These are phyloP conservation scores for Urocolius indicus DNA, from an alignment of 2,113 vertebrate genomes.

Conservation along the genomic window DNA sequence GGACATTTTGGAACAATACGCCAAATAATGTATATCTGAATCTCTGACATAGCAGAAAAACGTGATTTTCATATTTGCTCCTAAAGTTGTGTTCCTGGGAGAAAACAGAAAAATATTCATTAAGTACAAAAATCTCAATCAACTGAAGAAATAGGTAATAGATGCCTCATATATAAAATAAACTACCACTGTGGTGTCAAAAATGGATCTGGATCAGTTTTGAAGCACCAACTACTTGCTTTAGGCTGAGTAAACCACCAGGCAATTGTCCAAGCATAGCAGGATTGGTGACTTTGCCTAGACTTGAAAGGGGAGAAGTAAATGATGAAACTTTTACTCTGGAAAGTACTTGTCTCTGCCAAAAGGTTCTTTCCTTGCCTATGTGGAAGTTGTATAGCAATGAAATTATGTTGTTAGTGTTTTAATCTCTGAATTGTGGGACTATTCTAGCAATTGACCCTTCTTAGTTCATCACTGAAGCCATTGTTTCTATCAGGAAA, in stretches of 20 bases:
- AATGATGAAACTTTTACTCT: slow-evolving; percentile 46
- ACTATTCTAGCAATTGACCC: not conserved
- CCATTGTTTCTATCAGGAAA: not conserved
- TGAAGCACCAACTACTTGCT: slow-evolving; percentile 12
- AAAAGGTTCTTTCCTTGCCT: slow-evolving; percentile 39
- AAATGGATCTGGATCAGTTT: slow-evolving; percentile 41
- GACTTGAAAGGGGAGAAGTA: slow-evolving; percentile 42
- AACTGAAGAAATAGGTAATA: not conserved
- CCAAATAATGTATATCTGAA: not conserved
- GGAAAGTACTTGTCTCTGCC: slow-evolving; percentile 54
- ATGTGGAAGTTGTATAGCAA: slow-evolving; percentile 39
- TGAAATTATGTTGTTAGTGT: slow-evolving; percentile 31
- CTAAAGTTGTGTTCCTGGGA: not conserved
- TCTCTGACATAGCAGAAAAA: not conserved
- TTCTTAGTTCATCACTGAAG: not conserved
- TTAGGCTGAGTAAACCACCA: slow-evolving; percentile 29
- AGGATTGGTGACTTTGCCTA: slow-evolving; percentile 13
- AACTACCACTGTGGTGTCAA: not conserved
- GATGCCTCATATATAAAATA: slow-evolving; percentile 34
- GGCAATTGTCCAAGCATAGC: slow-evolving; percentile 57
- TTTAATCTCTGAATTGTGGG: not conserved
- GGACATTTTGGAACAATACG: not conserved
- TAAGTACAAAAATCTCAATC: slow-evolving; percentile 22
- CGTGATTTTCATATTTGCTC: not conserved
- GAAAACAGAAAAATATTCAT: not conserved